These are phyloP conservation scores for Coracopsis vasa DNA, from an alignment of 2,113 vertebrate species.

Conservation along the genomic window DNA sequence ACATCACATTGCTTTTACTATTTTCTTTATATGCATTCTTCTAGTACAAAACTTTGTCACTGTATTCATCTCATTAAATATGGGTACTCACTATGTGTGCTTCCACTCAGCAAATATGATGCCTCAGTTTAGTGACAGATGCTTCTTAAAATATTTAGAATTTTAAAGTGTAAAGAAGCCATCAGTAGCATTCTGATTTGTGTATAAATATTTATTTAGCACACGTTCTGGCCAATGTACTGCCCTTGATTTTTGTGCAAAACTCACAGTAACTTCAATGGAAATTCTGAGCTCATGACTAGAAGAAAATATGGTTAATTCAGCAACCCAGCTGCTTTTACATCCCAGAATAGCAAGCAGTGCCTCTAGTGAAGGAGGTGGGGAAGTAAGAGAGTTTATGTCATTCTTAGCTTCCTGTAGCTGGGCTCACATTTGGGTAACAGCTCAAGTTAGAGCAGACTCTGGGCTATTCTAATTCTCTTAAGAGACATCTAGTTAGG, in stretches of 20 bases:
- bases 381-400: not conserved
- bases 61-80: constrained; percentile 64
- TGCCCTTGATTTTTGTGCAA: constrained; percentile 63
- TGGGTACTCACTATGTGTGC: constrained; percentile 33
- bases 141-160: constrained; percentile 74
- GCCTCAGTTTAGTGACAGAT: constrained; percentile 69
- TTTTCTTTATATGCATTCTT: constrained; percentile 50
- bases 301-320: constrained; percentile 59
- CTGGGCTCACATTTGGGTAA: constrained; percentile 5
- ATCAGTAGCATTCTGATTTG: constrained; percentile 70
- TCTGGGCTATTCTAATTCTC: not conserved
- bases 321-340: constrained; percentile 52
- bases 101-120: constrained; percentile 63
- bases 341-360: constrained; percentile 46
- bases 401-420: constrained; percentile 17
- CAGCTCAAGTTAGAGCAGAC: not conserved
- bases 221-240: constrained; percentile 70
- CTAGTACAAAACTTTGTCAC: constrained; percentile 48
- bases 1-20: not conserved
- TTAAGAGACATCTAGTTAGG: not conserved
- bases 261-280: constrained; percentile 55
- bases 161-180: constrained; percentile 72
- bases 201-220: constrained; percentile 74
- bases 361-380: constrained; percentile 16
- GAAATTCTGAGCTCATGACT: constrained; percentile 52